Conservation (phyloP, 2,113 vertebrate genomes). For the Amphiprion ocellaris region DNA sequence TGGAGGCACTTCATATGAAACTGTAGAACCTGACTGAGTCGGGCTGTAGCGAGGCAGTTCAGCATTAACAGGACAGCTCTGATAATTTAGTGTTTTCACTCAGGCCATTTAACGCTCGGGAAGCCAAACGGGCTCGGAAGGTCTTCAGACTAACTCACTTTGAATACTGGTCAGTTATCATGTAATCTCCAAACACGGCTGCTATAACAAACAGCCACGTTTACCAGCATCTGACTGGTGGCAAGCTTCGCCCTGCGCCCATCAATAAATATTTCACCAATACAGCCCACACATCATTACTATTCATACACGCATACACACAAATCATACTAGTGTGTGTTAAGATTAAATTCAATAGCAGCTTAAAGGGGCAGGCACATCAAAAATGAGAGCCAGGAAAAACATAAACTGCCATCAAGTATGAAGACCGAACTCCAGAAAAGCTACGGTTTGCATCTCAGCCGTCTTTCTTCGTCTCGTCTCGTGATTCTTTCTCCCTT, state of each 20-base stretch:
- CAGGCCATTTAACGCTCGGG: slow-evolving; percentile 4
- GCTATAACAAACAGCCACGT: neutral
- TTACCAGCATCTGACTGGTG: slow-evolving; percentile 23
- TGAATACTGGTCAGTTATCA: slow-evolving; percentile 26
- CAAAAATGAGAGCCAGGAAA: slow-evolving; percentile 60
- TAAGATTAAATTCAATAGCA: slow-evolving; percentile 81
- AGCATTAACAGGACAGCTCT: slow-evolving; percentile 11
- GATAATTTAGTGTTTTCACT: slow-evolving; percentile 35
- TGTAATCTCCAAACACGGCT: slow-evolving; percentile 5
- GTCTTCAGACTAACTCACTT: slow-evolving; percentile 15
- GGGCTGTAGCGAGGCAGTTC: slow-evolving; percentile 77
- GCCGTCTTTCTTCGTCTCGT: neutral
- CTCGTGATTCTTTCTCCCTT: no score
- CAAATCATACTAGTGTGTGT: slow-evolving; percentile 66
- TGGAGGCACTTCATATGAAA: slow-evolving; percentile 87
- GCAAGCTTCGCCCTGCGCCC: neutral
- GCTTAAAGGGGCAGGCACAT: slow-evolving; percentile 82
- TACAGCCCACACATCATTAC: slow-evolving; percentile 68
- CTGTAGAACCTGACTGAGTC: slow-evolving; percentile 78
- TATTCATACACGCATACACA: slow-evolving; percentile 54
- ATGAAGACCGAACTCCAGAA: slow-evolving; percentile 58
- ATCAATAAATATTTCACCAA: slow-evolving; percentile 64
- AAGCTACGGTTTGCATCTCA: slow-evolving; percentile 35
- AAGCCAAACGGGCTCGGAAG: slow-evolving; percentile 16
- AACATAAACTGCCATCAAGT: slow-evolving; percentile 55